phyloP scores from a whole-genome alignment of 2,888 invertebrate species.

The Tridacna crocea region DNA sequence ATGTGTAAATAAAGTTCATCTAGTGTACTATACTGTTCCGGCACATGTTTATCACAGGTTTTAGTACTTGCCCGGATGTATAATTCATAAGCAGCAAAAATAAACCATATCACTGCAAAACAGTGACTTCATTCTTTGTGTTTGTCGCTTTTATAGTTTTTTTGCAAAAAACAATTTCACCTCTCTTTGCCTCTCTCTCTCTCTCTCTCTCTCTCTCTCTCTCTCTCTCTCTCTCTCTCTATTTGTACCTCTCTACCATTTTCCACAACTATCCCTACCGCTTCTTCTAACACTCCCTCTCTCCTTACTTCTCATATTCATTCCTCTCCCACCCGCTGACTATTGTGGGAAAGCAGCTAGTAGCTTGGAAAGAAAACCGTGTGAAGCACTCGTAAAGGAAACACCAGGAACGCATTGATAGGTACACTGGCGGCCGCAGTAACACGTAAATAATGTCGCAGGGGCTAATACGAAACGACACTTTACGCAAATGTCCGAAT shows the following conservation, averaged over 20 bases:
- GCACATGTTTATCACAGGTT: background rate
- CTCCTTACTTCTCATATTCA: background rate
- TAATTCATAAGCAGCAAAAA: slow-evolving; percentile 22
- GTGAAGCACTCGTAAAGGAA: too few relatives aligned
- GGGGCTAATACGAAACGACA: too few relatives aligned
- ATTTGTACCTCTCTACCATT: background rate
- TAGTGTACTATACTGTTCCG: too few relatives aligned
- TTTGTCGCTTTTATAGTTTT: background rate
- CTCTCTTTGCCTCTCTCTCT: background rate
- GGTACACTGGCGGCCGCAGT: too few relatives aligned
- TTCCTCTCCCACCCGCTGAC: background rate
- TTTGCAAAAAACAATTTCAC: background rate
- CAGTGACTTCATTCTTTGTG: background rate
- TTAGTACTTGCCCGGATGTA: slow-evolving; percentile 21
- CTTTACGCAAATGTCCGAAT: too few relatives aligned
- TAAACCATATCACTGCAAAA: slow-evolving; percentile 22
- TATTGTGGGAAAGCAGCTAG: background rate
- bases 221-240: background rate
- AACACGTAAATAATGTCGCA: too few relatives aligned
- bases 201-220: background rate
- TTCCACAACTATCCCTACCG: too few relatives aligned
- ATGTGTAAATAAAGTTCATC: too few relatives aligned
- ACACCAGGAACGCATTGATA: too few relatives aligned
- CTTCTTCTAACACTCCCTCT: background rate
- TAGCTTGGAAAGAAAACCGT: too few relatives aligned